These are phyloP conservation scores for Xanthostigma xanthostigma DNA, from an alignment of 2,888 invertebrate species.

Conservation along the genomic window DNA sequence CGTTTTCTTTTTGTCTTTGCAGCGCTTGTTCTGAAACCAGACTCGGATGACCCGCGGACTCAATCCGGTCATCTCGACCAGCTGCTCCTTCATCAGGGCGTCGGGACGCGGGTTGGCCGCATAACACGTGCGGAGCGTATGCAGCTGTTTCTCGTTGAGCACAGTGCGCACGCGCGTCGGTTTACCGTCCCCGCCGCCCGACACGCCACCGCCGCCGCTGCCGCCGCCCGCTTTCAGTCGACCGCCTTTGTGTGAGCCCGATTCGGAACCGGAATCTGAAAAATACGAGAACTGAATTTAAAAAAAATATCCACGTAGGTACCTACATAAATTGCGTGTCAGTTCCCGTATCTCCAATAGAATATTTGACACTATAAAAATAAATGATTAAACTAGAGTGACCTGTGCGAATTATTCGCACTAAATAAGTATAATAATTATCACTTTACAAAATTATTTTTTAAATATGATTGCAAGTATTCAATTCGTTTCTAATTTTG, in stretches of 20 bases:
- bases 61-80: conserved; percentile 96
- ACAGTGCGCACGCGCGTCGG: conserved; percentile 98
- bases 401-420: too few relatives aligned
- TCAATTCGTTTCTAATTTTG: too few relatives aligned
- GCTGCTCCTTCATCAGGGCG: conserved; percentile 97
- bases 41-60: conserved; percentile 96
- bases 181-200: conserved; percentile 67
- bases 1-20: conserved; percentile 95
- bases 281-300: conserved; percentile 19
- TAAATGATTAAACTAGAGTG: too few relatives aligned
- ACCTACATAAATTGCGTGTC: too few relatives aligned
- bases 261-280: conserved; percentile 86
- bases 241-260: conserved; percentile 70
- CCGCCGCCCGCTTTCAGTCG: conserved; percentile 28
- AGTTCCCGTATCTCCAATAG: too few relatives aligned
- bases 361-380: too few relatives aligned
- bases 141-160: conserved; percentile 95
- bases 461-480: too few relatives aligned
- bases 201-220: conserved; percentile 36
- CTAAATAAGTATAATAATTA: too few relatives aligned
- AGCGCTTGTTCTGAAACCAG: conserved; percentile 98
- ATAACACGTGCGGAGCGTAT: conserved; percentile 94
- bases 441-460: too few relatives aligned
- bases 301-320: not conserved
- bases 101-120: conserved; percentile 96